Evolutionary conservation across 2,888 invertebrate species (phyloP).

Genomic region (Gari tellinella): DNA sequence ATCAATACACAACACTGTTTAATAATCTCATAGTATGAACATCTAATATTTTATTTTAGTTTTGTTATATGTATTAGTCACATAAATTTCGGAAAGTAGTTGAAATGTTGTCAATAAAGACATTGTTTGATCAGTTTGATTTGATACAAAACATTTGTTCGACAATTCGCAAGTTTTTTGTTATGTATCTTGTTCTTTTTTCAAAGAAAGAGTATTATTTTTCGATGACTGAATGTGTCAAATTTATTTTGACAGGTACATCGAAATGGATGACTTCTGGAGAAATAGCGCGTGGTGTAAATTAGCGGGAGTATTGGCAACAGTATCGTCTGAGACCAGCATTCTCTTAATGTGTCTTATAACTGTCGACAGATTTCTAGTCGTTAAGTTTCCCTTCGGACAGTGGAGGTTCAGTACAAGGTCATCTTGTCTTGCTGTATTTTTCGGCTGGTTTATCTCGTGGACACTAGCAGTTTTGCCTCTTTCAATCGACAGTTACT

Average conservation of each 20-base stretch:
- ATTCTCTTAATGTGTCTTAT: conserved; percentile 87
- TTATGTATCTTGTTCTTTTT: too few relatives aligned
- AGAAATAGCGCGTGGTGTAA: conserved; percentile 56
- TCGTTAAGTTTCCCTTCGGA: conserved; percentile 87
- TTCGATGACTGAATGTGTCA: too few relatives aligned
- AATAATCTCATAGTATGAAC: too few relatives aligned
- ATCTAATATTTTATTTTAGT: too few relatives aligned
- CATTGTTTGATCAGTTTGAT: too few relatives aligned
- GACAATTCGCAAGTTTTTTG: too few relatives aligned
- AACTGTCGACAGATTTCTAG: conserved; percentile 88
- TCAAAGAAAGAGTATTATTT: too few relatives aligned
- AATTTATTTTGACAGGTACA: conserved; percentile 1
- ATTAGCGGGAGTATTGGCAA: conserved; percentile 63
- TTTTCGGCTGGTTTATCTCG: conserved; percentile 72
- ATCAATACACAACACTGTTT: too few relatives aligned
- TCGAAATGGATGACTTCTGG: conserved; percentile 48
- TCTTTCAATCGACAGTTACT: conserved; percentile 73
- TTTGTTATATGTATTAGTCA: too few relatives aligned
- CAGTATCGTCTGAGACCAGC: conserved; percentile 87
- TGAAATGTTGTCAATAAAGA: too few relatives aligned
- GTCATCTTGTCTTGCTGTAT: conserved; percentile 59
- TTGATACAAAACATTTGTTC: too few relatives aligned
- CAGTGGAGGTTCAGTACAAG: conserved; percentile 58
- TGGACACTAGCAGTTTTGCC: conserved; percentile 75
- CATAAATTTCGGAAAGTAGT: too few relatives aligned